Evolutionary conservation across 64 coral and sea anemone species (phyloP).

Genomic region (Montipora capricornis): DNA sequence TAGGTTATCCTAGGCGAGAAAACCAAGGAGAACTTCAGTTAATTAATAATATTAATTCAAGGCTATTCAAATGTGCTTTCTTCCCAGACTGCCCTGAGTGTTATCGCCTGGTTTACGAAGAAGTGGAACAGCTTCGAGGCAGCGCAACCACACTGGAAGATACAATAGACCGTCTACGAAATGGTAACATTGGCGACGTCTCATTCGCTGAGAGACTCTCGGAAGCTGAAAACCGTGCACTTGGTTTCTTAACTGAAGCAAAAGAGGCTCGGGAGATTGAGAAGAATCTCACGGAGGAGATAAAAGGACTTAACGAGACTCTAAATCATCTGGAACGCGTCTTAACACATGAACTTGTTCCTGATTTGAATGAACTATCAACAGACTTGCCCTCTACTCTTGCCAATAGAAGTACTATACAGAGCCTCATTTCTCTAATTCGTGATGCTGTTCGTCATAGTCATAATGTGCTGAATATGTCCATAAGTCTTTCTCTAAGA

Average conservation of each 20-base stretch:
- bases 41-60: too few relatives aligned
- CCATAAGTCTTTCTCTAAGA: conserved; percentile 29
- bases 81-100: conserved; percentile 91
- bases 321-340: conserved; percentile 69
- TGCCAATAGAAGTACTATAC: conserved; percentile 33
- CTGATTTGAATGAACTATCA: conserved; percentile 49
- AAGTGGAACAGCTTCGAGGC: conserved; percentile 66
- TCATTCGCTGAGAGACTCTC: conserved; percentile 74
- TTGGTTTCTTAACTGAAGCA: conserved; percentile 50
- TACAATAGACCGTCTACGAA: conserved; percentile 63
- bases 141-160: conserved; percentile 25
- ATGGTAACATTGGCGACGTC: conserved; percentile 81
- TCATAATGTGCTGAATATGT: conserved; percentile 65
- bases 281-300: conserved; percentile 59
- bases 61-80: not conserved
- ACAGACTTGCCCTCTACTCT: not conserved
- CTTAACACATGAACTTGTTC: conserved; percentile 61
- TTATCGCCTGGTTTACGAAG: conserved; percentile 78
- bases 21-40: too few relatives aligned
- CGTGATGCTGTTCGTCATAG: conserved; percentile 26
- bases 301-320: conserved; percentile 80
- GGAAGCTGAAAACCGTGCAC: conserved; percentile 26
- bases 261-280: conserved; percentile 78
- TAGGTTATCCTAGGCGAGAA: too few relatives aligned
- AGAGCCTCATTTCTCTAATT: conserved; percentile 56